Percentiles rank a stretch among this genome's conserved stretches.
Conservation (phyloP, 1,140 invertebrate genomes). For the Drosophila obscura region DNA sequence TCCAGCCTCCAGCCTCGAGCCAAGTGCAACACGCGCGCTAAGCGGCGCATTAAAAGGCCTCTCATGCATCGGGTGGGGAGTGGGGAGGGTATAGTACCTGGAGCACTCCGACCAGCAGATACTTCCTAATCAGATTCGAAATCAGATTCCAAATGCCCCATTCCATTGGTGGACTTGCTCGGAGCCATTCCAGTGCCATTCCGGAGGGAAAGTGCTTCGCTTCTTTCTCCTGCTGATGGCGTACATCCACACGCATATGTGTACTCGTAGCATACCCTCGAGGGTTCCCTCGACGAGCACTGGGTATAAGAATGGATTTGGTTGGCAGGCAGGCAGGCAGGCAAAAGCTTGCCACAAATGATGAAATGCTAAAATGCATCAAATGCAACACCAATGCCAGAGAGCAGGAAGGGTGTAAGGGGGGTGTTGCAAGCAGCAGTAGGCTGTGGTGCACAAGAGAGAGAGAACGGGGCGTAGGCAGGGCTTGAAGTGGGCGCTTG, state of each 20-base stretch:
- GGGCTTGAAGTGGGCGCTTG: slow-evolving; percentile 67
- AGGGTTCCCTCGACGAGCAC: too few species aligned
- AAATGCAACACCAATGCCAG: slow-evolving; percentile 37
- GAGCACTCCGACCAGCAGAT: too few species aligned
- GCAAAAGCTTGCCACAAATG: slow-evolving; percentile 69
- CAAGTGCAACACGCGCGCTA: slow-evolving; percentile 69
- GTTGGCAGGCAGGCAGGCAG: not conserved
- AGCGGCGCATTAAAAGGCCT: slow-evolving; percentile 42
- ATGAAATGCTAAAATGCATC: slow-evolving; percentile 76
- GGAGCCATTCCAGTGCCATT: too few species aligned
- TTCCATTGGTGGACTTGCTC: too few species aligned
- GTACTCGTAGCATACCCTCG: too few species aligned
- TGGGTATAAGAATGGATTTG: not conserved
- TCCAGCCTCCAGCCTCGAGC: slow-evolving; percentile 10
- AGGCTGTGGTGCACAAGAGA: too few species aligned
- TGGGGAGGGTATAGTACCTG: too few species aligned
- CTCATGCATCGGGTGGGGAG: too few species aligned
- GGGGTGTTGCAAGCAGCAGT: too few species aligned
- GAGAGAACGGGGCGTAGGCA: not conserved
- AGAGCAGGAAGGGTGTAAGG: not conserved
- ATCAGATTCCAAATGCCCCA: too few species aligned
- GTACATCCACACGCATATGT: not conserved
- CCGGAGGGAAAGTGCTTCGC: too few species aligned
- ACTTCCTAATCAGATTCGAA: too few species aligned
- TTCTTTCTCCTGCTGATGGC: not conserved